phyloP scores from a whole-genome alignment of 2,888 invertebrate species.

The Carabus problematicus region DNA sequence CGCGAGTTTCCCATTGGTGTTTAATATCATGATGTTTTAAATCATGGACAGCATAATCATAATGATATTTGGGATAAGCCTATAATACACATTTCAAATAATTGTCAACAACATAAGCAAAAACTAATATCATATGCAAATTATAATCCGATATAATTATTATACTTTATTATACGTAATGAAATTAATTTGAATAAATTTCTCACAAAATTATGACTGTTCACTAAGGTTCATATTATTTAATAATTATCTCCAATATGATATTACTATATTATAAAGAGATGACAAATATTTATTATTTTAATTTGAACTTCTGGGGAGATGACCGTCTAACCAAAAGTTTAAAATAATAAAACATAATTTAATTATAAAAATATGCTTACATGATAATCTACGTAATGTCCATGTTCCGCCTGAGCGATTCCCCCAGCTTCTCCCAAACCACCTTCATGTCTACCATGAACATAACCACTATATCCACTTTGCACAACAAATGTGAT shows the following conservation, averaged over 20 bases:
- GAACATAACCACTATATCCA: slow-evolving; percentile 48
- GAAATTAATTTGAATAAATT: too few species aligned
- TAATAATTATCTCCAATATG: neutral
- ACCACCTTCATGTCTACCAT: slow-evolving; percentile 46
- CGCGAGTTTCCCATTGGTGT: slow-evolving; percentile 59
- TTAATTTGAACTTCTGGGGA: neutral
- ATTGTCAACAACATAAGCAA: too few species aligned
- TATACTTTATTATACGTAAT: too few species aligned
- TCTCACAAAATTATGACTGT: neutral
- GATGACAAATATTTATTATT: neutral
- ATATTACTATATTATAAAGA: neutral
- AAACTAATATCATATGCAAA: neutral
- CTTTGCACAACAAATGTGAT: slow-evolving; percentile 55
- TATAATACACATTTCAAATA: slow-evolving; percentile 51
- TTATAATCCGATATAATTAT: too few species aligned
- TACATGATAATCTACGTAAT: slow-evolving; percentile 54
- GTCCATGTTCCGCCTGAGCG: slow-evolving; percentile 50
- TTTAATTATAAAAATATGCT: slow-evolving; percentile 44
- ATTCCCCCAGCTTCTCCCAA: slow-evolving; percentile 22
- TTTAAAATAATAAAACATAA: neutral
- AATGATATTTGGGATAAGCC: slow-evolving; percentile 59
- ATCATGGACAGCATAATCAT: slow-evolving; percentile 60
- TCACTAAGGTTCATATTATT: neutral
- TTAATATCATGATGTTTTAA: slow-evolving; percentile 61
- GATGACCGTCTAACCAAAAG: neutral